Percentiles rank a stretch among this genome's conserved stretches.
phyloP scores from a whole-genome alignment of 2,113 vertebrate species.

The Typhlomys cinereus region DNA sequence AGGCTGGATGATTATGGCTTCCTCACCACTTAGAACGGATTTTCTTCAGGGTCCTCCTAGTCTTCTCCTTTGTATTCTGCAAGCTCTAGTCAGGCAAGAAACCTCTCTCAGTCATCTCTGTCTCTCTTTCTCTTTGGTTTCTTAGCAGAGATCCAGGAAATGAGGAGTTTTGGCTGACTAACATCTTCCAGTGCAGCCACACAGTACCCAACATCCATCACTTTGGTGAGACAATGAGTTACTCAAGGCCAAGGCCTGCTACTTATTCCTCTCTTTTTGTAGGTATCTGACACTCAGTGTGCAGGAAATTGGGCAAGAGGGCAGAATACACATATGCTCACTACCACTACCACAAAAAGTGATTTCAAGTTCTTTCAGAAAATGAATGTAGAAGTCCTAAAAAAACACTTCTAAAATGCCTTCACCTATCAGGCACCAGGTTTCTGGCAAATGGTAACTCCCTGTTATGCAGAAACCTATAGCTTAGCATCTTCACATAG shows the following conservation, averaged over 20 bases:
- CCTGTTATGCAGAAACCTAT: neutral
- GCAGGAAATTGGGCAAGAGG: conserved; percentile 20
- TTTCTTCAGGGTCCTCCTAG: neutral
- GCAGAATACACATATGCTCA: neutral
- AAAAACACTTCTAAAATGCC: neutral
- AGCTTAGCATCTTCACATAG: neutral
- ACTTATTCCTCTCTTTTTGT: conserved; percentile 27
- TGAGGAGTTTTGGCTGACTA: neutral
- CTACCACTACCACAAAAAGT: neutral
- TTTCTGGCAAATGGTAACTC: neutral
- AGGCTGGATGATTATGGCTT: neutral
- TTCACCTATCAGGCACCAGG: neutral
- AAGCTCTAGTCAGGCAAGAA: conserved; percentile 1
- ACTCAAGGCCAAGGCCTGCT: neutral
- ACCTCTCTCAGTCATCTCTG: neutral
- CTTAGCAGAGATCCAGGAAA: conserved; percentile 20
- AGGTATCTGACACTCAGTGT: neutral
- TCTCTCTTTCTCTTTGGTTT: neutral
- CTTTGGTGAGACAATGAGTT: neutral
- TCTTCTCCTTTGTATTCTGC: neutral
- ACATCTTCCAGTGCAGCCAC: neutral
- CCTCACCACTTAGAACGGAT: neutral
- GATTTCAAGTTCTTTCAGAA: neutral
- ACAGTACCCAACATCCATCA: neutral
- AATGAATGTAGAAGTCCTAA: too few relatives aligned